Base-by-base conservation (phyloP, 1,140 invertebrate species). In the Philaenus spumarius region DNA sequence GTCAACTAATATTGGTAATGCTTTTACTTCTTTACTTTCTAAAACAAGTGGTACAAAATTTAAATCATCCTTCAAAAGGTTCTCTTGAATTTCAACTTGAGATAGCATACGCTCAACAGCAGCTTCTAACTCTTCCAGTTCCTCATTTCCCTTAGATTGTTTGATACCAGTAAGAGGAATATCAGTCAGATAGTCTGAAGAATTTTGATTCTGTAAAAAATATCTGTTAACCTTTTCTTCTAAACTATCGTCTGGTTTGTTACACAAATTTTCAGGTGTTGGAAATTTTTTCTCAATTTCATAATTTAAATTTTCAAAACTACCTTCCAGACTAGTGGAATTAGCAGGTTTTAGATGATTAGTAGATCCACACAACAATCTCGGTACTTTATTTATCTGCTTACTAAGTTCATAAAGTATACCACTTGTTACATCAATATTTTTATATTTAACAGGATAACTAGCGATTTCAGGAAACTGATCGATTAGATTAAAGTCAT, bases 391-490 rank as follows among this genome's bases (percentile, higher is more conserved):
- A 19, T 61, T 58, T 20, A 65, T 55, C 19, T 60, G 61, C 20
- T 57, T 35, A 53, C 64, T 61, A 22, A 65, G 61, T 50, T 63
- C 46, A 55, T 65, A 65, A 5, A 65, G 34, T 43, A 65, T 65
- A 9, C 58, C 59, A 19, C 37, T 40, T 14, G 64, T 63, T 45
- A 59, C 51, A 26, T 60, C 52, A 14, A 34, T 26, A 20, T 17
- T 53, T 14, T 42, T 15, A 12, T 11, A 50, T 4, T 34, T 14
- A 30, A 30, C 9, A 30, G 26, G 26, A 26, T 43, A 55, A 23
- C 34, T 19, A 2, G 30, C 12, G 19, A 55, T 35, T 14, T 37
- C 40, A 24, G 54, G 40, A 39, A 48, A 48, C 15, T 48, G 22
- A 53, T 60, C 61, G 19, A 43, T 45, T 11, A 55, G 39, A 30